A percentile compares a stretch with the other conserved stretches of the same genome.
phyloP scores from a whole-genome alignment of 2,797 vertebrate genomes.

The Leptoclinus maculatus region DNA sequence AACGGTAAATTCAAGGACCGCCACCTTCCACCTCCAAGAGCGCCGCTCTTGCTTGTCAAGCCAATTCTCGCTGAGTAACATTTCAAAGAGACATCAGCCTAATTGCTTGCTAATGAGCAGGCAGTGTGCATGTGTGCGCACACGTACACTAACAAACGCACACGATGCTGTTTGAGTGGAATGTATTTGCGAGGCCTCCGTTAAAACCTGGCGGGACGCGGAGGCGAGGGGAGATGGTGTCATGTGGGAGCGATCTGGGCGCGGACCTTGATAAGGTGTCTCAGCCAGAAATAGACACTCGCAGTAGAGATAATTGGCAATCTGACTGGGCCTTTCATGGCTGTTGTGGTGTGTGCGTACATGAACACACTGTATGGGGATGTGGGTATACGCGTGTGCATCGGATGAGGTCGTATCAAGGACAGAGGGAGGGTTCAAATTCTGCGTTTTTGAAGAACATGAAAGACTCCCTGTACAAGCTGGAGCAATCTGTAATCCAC shows the following conservation, averaged over 20 bases:
- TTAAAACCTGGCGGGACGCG: constrained; percentile 43
- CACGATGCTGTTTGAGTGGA: constrained; percentile 29
- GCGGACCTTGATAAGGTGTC: constrained; percentile 21
- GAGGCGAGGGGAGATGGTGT: constrained; percentile 15
- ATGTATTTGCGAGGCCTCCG: constrained; percentile 57
- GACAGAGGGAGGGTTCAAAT: constrained; percentile 18
- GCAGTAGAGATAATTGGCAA: constrained; percentile 35
- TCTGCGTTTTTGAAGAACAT: constrained; percentile 5
- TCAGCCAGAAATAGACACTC: constrained; percentile 12
- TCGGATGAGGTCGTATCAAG: constrained; percentile 19
- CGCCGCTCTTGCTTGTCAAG: constrained; percentile 53
- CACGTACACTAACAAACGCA: constrained; percentile 2
- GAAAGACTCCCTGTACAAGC: constrained; percentile 4
- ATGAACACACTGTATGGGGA: neutral
- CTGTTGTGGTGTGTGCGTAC: constrained; percentile 6
- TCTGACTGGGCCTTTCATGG: constrained; percentile 14
- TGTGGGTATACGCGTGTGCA: neutral
- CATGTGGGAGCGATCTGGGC: neutral
- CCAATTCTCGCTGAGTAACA: constrained; percentile 62
- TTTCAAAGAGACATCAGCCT: constrained; percentile 73
- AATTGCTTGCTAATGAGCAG: constrained; percentile 77
- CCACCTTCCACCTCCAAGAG: rapidly evolving
- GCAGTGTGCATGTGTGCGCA: constrained; percentile 28
- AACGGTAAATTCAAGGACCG: constrained; percentile 24
- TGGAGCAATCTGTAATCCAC: constrained; percentile 15